Evolutionary conservation across 2,888 invertebrate genomes (phyloP).

Genomic region (Drosophila algonquin): DNA sequence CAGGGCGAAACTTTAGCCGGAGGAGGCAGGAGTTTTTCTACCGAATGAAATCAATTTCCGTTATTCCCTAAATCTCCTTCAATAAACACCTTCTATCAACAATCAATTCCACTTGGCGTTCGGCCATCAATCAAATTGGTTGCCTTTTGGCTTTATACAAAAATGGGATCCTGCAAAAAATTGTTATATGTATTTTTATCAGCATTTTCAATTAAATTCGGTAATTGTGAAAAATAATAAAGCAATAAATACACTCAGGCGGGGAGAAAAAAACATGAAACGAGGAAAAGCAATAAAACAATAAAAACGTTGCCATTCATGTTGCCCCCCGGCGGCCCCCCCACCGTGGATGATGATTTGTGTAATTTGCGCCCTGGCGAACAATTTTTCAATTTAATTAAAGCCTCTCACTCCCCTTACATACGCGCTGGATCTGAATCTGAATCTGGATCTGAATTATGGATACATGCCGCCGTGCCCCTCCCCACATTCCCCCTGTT

Average conservation of each 20-base stretch:
- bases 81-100: slow-evolving; percentile 13
- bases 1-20: background rate
- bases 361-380: slow-evolving; percentile 66
- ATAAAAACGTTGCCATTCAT: slow-evolving; percentile 54
- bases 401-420: slow-evolving; percentile 26
- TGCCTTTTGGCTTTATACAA: background rate
- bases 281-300: slow-evolving; percentile 38
- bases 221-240: slow-evolving; percentile 43
- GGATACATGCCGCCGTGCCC: slow-evolving; percentile 15
- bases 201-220: slow-evolving; percentile 26
- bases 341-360: slow-evolving; percentile 59
- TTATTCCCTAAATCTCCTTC: background rate
- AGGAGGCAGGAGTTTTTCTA: background rate
- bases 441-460: slow-evolving; percentile 16
- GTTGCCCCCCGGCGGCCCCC: slow-evolving; percentile 18
- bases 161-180: background rate
- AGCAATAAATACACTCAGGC: slow-evolving; percentile 34
- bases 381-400: slow-evolving; percentile 70
- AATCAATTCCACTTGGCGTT: slow-evolving; percentile 9
- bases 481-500: slow-evolving; percentile 34
- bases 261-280: slow-evolving; percentile 12
- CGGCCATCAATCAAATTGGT: slow-evolving; percentile 17
- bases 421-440: background rate
- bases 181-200: slow-evolving; percentile 5
- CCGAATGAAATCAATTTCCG: background rate